Conservation (phyloP, 1,140 invertebrate genomes). For the Battus philenor region DNA sequence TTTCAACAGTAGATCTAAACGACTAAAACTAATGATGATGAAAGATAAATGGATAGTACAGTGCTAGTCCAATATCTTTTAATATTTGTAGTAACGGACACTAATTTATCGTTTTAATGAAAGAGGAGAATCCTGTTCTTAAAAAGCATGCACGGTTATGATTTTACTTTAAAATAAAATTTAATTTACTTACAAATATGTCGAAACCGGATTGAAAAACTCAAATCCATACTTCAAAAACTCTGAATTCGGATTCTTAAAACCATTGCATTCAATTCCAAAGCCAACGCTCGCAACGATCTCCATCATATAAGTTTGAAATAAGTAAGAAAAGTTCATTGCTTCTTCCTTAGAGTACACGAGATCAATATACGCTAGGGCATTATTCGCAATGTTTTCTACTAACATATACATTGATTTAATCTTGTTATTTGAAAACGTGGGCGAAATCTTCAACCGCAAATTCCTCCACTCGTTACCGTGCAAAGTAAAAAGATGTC, state of each 20-base stretch:
- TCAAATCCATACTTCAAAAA: constrained; percentile 65
- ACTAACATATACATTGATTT: constrained; percentile 73
- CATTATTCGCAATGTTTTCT: constrained; percentile 50
- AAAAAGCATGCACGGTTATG: too few relatives aligned
- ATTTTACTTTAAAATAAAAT: too few relatives aligned
- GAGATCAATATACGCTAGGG: constrained; percentile 37
- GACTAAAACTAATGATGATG: too few relatives aligned
- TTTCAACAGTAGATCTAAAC: too few relatives aligned
- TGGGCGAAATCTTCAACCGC: constrained; percentile 64
- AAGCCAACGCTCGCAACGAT: constrained; percentile 80
- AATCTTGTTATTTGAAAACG: constrained; percentile 70
- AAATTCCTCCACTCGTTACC: constrained; percentile 71
- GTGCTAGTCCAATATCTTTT: too few relatives aligned
- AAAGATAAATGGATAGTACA: too few relatives aligned
- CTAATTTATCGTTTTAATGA: too few relatives aligned
- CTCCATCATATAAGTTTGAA: constrained; percentile 79
- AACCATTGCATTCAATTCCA: constrained; percentile 78
- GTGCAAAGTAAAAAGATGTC: constrained; percentile 70
- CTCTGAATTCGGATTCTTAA: constrained; percentile 73
- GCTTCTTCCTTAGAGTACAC: constrained; percentile 28
- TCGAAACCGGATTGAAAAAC: constrained; percentile 45
- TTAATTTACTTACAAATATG: constrained; percentile 53
- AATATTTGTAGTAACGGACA: too few relatives aligned
- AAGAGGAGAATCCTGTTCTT: too few relatives aligned
- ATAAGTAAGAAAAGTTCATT: constrained; percentile 76